phyloP scores from a whole-genome alignment of 2,113 vertebrate species.

The Euleptes europaea region DNA sequence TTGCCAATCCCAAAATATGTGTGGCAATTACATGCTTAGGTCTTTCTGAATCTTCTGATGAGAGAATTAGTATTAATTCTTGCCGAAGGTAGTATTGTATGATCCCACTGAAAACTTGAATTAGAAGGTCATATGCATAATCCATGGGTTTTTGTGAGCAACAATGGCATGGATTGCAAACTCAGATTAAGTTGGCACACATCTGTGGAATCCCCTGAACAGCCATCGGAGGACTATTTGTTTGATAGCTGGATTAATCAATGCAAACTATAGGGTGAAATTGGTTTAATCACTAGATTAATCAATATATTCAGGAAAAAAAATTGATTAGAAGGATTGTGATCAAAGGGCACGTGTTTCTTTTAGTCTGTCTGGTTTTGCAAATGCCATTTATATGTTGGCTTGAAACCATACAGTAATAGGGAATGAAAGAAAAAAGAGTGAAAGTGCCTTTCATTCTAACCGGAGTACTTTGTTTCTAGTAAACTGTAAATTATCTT shows the following conservation, averaged over 20 bases:
- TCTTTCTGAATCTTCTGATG: constrained; percentile 34
- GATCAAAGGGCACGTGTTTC: not conserved
- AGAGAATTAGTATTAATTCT: constrained; percentile 34
- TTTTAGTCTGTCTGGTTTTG: not conserved
- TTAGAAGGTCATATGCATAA: not conserved
- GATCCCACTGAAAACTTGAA: not conserved
- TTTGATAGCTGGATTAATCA: not conserved
- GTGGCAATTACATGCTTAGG: constrained; percentile 39
- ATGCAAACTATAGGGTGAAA: not conserved
- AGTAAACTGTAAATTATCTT: not conserved
- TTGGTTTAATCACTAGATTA: not conserved
- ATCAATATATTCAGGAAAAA: not conserved
- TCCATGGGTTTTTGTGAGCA: not conserved
- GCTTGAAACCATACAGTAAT: not conserved
- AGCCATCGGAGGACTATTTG: not conserved
- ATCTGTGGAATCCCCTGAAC: not conserved
- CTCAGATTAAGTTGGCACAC: not conserved
- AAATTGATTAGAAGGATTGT: not conserved
- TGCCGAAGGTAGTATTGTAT: not conserved
- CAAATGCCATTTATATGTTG: not conserved
- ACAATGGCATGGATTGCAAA: not conserved
- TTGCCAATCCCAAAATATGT: constrained; percentile 53
- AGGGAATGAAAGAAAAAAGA: not conserved
- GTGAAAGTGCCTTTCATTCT: not conserved
- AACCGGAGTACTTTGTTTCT: not conserved